Evolutionary conservation across 2,888 invertebrate species (phyloP).

Genomic region (Polietes domitor): DNA sequence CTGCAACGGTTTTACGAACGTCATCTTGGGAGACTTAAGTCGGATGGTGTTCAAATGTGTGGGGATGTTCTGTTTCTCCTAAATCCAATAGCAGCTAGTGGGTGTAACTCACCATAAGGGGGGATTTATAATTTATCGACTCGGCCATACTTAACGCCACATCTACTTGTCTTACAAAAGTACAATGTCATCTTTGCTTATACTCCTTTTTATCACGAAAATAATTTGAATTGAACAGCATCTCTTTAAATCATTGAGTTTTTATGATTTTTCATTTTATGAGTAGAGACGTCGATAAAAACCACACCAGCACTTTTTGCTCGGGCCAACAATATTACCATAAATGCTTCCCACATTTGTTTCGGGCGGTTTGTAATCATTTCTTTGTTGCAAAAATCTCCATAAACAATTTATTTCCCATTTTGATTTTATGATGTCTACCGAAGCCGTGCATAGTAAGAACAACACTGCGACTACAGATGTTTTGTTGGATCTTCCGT

Average conservation of each 20-base stretch:
- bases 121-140: too few relatives aligned
- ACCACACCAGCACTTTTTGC: not conserved
- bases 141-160: too few relatives aligned
- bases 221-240: too few relatives aligned
- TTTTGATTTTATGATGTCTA: slow-evolving; percentile 6
- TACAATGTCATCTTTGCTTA: too few relatives aligned
- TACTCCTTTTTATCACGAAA: too few relatives aligned
- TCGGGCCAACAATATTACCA: not conserved
- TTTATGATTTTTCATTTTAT: slow-evolving; percentile 6
- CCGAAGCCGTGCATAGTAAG: not conserved
- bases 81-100: too few relatives aligned
- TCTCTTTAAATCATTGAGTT: not conserved
- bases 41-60: too few relatives aligned
- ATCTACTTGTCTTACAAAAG: too few relatives aligned
- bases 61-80: too few relatives aligned
- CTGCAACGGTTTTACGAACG: too few relatives aligned
- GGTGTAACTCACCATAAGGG: too few relatives aligned
- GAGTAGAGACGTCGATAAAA: not conserved
- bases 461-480: not conserved
- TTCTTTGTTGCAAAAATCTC: slow-evolving; percentile 5
- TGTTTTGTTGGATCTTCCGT: not conserved
- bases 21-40: too few relatives aligned
- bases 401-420: slow-evolving; percentile 18
- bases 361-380: not conserved
- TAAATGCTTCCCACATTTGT: not conserved